Evolutionary conservation across 2,888 invertebrate species (phyloP).

Genomic region (Malachius bipustulatus): DNA sequence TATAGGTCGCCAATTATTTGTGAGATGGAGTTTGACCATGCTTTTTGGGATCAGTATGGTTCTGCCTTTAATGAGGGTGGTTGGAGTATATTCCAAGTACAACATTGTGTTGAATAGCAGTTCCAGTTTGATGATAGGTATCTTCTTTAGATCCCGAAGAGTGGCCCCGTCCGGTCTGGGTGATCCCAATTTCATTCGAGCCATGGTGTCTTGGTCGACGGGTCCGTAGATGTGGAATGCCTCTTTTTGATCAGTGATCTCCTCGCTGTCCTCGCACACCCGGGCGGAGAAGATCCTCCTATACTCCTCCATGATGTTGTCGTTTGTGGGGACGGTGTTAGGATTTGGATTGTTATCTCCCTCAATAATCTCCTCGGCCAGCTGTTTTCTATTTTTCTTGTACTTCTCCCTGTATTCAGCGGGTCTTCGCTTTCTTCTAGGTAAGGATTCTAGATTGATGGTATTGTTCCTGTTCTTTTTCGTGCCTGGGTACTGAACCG

Average conservation of each 20-base stretch:
- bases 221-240: not conserved
- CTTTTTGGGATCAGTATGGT: slow-evolving; percentile 7
- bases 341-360: too few species aligned
- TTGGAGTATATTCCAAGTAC: not conserved
- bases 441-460: too few species aligned
- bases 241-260: not conserved
- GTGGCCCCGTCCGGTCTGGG: slow-evolving; percentile 5
- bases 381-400: not conserved
- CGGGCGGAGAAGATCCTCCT: not conserved
- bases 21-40: not conserved
- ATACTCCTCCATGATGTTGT: not conserved
- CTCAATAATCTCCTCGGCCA: slow-evolving; percentile 1
- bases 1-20: not conserved
- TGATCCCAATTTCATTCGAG: not conserved
- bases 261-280: not conserved
- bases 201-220: not conserved
- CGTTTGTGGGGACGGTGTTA: not conserved
- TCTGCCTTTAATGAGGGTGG: not conserved
- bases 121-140: not conserved
- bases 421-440: too few species aligned
- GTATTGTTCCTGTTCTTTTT: too few species aligned
- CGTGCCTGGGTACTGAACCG: too few species aligned
- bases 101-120: not conserved
- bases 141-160: not conserved
- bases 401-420: too few species aligned